phyloP scores from a whole-genome alignment of 2,113 vertebrate genomes.

The Irena cyanogastra region DNA sequence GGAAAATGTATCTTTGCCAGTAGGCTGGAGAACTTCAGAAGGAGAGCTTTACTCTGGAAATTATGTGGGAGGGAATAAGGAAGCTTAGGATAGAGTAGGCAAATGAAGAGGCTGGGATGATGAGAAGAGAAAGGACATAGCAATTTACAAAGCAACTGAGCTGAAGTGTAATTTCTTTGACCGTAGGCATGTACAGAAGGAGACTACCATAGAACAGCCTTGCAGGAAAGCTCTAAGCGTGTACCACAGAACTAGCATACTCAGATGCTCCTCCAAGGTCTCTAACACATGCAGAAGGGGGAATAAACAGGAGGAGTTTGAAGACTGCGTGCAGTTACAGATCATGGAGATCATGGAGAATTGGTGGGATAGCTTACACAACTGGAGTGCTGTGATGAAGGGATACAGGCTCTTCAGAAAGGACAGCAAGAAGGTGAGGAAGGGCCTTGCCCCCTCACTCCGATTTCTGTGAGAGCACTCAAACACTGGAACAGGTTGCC shows the following conservation, averaged over 20 bases:
- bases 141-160: not conserved
- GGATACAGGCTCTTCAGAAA: not conserved
- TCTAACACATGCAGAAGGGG: not conserved
- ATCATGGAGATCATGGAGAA: not conserved
- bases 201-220: not conserved
- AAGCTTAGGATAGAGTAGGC: not conserved
- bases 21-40: not conserved
- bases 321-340: not conserved
- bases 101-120: not conserved
- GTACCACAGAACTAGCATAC: fast-evolving
- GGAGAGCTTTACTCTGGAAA: not conserved
- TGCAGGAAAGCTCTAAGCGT: not conserved
- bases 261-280: not conserved
- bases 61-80: not conserved
- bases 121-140: not conserved
- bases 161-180: not conserved
- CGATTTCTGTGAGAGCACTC: not conserved
- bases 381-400: not conserved
- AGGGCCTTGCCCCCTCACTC: not conserved
- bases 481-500: not conserved
- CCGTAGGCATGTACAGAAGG: not conserved
- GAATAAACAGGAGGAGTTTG: not conserved
- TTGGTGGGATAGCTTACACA: not conserved
- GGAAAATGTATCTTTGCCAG: not conserved
- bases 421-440: not conserved